Evolutionary conservation across 2,888 invertebrate genomes (phyloP), one percentile per base, ranked within the genome.

Genomic region (Drosophila buzzatii): DNA sequence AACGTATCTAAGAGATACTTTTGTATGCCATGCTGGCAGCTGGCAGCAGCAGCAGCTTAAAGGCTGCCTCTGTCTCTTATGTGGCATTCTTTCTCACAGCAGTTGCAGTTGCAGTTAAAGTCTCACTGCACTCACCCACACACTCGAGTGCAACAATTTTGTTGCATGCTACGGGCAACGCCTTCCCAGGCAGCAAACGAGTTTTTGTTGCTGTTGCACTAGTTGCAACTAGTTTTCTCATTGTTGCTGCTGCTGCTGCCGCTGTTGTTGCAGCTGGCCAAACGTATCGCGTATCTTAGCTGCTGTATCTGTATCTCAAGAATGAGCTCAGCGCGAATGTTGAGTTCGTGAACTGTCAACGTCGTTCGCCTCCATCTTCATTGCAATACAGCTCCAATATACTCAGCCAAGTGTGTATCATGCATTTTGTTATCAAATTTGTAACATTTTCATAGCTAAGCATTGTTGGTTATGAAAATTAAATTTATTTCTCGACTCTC

Each of bases 261-360:
- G 44, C 44, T 44, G 44, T 52, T 31, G 56, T 18, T 33, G 75
- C 52, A 73, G 84, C 85, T 82, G 83, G 70, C 74, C 77, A 70
- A 78, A 82, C 65, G 78, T 81, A 81, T 81, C 83, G 86, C 81
- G 70, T 88, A 88, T 88, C 87, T 79, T 64, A 79, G 69, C 59
- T 64, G 67, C 65, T 61, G 71, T 72, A 72, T 70, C 74, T 72
- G 44, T 67, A 62, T 60, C 82, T 72, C 68, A 80, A 89, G 87
- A 85, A 87, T 89, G 87, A 85, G 84, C 84, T 77, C 84, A 86
- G 60, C 55, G 39, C 81, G 47, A 68, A 64, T 56, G 73, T 58
- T 70, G 72, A 76, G 85, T 85, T 85, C 85, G 87, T 89, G 85
- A 89, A 85, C 85, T 85, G 87, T 89, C 89, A 85, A 85, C 85